Evolutionary conservation across 2,113 vertebrate species (phyloP).

Genomic region (Serilophus lunatus): DNA sequence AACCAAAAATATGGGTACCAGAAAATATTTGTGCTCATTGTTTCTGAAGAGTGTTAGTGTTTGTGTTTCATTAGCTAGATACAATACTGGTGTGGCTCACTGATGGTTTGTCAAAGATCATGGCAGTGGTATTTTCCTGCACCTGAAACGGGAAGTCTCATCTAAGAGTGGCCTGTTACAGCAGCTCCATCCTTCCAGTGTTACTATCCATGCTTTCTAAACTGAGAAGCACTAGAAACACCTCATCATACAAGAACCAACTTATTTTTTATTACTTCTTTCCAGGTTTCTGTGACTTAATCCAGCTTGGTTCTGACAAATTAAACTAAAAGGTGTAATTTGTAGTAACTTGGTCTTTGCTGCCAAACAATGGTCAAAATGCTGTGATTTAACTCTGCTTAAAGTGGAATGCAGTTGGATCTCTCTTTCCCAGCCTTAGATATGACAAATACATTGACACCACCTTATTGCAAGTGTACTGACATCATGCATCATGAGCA

Average conservation of each 20-base stretch:
- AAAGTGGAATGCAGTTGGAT: not conserved
- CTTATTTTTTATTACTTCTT: not conserved
- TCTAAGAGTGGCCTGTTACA: not conserved
- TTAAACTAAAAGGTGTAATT: not conserved
- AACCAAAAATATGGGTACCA: not conserved
- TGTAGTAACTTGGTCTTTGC: not conserved
- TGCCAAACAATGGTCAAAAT: not conserved
- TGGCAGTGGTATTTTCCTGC: rapidly evolving
- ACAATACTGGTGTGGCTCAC: not conserved
- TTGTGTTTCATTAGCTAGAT: not conserved
- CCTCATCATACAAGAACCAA: not conserved
- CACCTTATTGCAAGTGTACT: not conserved
- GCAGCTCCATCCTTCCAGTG: not conserved
- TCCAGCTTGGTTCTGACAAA: not conserved
- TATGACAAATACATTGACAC: not conserved
- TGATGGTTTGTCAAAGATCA: not conserved
- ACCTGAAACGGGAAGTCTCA: not conserved
- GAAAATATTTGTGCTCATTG: not conserved
- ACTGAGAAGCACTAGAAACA: not conserved
- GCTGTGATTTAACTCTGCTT: not conserved
- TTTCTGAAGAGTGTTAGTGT: not conserved
- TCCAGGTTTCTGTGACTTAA: not conserved
- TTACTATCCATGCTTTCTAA: not conserved
- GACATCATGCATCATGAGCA: not conserved
- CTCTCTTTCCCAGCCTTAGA: not conserved